Percentiles rank a stretch among this genome's conserved stretches.
These are phyloP conservation scores for Hydrolagus affinis DNA, from an alignment of 2,113 vertebrate genomes.

Conservation along the genomic window DNA sequence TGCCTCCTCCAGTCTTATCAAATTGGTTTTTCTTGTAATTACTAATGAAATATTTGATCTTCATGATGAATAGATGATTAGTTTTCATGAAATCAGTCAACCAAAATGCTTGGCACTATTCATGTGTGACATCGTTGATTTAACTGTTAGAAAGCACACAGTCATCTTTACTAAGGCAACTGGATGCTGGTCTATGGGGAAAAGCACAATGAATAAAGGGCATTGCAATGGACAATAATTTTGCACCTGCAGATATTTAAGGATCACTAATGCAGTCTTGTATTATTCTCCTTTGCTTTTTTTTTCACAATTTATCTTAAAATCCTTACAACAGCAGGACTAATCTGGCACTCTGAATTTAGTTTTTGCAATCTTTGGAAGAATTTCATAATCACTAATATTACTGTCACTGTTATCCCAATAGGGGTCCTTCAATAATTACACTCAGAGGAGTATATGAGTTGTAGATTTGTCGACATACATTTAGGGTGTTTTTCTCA, in stretches of 20 bases:
- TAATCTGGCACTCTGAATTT: conserved; percentile 59
- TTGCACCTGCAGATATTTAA: conserved; percentile 85
- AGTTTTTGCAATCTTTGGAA: conserved; percentile 49
- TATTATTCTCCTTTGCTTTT: conserved; percentile 61
- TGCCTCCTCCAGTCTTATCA: conserved; percentile 69
- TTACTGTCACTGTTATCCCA: conserved; percentile 58
- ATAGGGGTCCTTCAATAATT: conserved; percentile 44
- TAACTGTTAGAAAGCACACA: conserved; percentile 76
- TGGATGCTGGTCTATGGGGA: conserved; percentile 74
- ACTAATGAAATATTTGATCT: conserved; percentile 92
- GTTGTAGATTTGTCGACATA: not conserved
- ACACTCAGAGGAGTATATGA: not conserved
- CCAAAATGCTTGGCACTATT: conserved; percentile 71
- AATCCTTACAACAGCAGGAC: conserved; percentile 51
- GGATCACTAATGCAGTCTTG: conserved; percentile 84
- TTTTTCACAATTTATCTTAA: conserved; percentile 52
- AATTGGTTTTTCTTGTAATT: conserved; percentile 90
- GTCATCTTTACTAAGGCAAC: conserved; percentile 60
- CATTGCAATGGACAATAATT: conserved; percentile 98
- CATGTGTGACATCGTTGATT: conserved; percentile 90
- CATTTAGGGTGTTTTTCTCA: conserved; percentile 51
- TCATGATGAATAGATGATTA: conserved; percentile 98
- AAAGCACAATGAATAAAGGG: conserved; percentile 67
- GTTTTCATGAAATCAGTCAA: conserved; percentile 98
- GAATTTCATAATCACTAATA: conserved; percentile 43